Percentiles rank a stretch among this genome's conserved stretches.
phyloP scores from a whole-genome alignment of 2,797 vertebrate species.

The Gobio occitaniae region DNA sequence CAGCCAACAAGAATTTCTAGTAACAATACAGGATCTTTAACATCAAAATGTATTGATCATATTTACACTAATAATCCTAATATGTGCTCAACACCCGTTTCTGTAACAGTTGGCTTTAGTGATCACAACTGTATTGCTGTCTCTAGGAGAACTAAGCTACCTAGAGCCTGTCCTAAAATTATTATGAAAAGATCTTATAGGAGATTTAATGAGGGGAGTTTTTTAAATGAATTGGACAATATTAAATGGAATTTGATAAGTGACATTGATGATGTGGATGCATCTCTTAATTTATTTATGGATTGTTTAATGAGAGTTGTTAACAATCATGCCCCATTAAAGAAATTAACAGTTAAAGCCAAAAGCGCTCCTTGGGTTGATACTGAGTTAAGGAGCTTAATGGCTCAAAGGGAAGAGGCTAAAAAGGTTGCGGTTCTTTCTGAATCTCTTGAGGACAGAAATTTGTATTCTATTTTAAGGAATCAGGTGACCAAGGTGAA shows the following conservation, averaged over 20 bases:
- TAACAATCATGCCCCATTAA: slow-evolving; percentile 11
- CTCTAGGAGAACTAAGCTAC: neutral
- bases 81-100: neutral
- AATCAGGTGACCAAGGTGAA: no score
- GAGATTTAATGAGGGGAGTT: neutral
- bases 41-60: slow-evolving; percentile 9
- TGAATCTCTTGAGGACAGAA: no score
- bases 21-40: slow-evolving; percentile 2
- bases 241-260: neutral
- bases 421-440: no score
- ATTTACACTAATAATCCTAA: neutral
- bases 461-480: no score
- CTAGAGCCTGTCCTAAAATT: neutral
- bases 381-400: no score
- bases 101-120: neutral
- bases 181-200: slow-evolving; percentile 9
- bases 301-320: slow-evolving; percentile 4
- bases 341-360: slow-evolving; percentile 2
- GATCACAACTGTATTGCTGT: no score
- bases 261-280: neutral
- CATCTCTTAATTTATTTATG: slow-evolving; percentile 8
- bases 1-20: slow-evolving; percentile 7
- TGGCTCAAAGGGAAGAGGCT: no score
- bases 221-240: neutral
- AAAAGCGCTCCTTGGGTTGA: neutral